Evolutionary conservation across 1,140 invertebrate genomes (phyloP).

Genomic region (Acromyrmex echinatior): DNA sequence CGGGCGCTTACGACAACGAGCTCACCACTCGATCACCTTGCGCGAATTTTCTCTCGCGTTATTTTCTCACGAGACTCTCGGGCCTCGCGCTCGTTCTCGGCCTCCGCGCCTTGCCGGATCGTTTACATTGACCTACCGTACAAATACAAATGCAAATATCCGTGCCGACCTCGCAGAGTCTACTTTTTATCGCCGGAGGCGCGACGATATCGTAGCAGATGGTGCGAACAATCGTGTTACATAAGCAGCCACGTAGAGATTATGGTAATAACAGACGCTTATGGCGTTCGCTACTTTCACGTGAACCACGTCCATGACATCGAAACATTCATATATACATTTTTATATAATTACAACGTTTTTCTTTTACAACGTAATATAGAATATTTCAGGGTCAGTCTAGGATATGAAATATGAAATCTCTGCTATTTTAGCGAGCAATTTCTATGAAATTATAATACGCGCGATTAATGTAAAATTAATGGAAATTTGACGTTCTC

Average conservation of each 20-base stretch:
- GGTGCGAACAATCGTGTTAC: conserved; percentile 59
- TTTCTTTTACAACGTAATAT: background rate
- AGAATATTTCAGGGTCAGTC: conserved; percentile 1
- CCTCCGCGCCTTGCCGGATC: conserved; percentile 40
- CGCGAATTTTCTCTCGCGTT: conserved; percentile 74
- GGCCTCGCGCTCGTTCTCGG: conserved; percentile 51
- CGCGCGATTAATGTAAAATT: background rate
- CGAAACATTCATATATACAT: background rate
- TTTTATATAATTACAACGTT: background rate
- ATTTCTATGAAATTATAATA: conserved; percentile 9
- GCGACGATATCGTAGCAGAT: conserved; percentile 54
- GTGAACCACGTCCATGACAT: conserved; percentile 23
- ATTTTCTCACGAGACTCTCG: conserved; percentile 74
- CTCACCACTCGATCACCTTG: conserved; percentile 76
- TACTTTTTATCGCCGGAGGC: conserved; percentile 46
- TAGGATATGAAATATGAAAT: background rate
- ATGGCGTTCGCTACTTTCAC: conserved; percentile 28
- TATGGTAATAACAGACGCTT: conserved; percentile 37
- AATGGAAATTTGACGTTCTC: background rate
- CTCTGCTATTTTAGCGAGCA: background rate
- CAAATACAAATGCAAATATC: conserved; percentile 52
- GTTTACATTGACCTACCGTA: conserved; percentile 56
- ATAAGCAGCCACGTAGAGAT: conserved; percentile 38
- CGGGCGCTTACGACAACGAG: conserved; percentile 61
- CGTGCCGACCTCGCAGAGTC: background rate